Evolutionary conservation across 2,797 vertebrate genomes (phyloP).

Genomic region (Pterois miles): DNA sequence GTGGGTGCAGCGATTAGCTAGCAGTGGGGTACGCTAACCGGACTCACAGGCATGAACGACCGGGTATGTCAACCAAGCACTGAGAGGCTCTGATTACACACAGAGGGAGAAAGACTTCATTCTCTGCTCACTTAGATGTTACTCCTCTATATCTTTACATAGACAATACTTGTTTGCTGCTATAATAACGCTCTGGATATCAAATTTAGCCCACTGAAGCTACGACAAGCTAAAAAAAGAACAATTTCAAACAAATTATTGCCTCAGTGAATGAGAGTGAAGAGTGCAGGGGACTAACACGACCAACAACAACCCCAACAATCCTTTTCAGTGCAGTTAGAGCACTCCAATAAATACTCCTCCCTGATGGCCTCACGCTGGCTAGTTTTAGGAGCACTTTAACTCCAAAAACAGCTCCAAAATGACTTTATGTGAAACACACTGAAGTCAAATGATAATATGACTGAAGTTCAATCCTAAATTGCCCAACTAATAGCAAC

Average conservation of each 20-base stretch:
- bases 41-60: no score
- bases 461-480: background rate
- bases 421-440: conserved; percentile 11
- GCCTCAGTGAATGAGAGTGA: background rate
- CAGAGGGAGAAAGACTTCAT: no score
- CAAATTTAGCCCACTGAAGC: no score
- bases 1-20: no score
- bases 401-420: background rate
- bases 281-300: no score
- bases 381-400: background rate
- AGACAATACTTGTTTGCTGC: no score
- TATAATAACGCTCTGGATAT: no score
- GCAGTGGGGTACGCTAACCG: no score
- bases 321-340: background rate
- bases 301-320: background rate
- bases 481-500: background rate
- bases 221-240: background rate
- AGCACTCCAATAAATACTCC: background rate
- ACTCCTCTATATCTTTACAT: no score
- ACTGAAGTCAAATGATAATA: background rate
- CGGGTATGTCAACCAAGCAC: no score
- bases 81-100: no score
- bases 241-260: background rate
- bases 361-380: background rate
- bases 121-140: no score